A percentile compares a stretch with the other conserved stretches of the same genome.
These are phyloP conservation scores for Smittia sp. DNA, from an alignment of 2,888 invertebrate genomes.

Conservation along the genomic window DNA sequence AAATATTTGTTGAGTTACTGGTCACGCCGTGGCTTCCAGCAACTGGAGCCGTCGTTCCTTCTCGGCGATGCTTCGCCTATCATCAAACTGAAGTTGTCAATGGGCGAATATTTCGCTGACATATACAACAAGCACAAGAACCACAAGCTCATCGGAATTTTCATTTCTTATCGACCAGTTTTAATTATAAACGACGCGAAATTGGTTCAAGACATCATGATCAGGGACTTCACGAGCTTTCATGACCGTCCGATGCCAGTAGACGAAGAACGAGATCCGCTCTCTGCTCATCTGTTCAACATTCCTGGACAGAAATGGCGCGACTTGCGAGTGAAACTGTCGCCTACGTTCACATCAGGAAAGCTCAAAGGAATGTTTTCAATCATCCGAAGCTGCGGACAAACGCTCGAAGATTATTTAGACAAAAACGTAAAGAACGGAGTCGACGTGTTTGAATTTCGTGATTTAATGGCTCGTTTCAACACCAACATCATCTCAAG, in stretches of 20 bases:
- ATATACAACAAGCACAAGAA: constrained; percentile 52
- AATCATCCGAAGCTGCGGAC: constrained; percentile 56
- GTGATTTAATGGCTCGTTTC: constrained; percentile 53
- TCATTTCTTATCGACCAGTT: constrained; percentile 58
- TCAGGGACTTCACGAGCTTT: constrained; percentile 60
- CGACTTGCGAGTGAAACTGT: constrained; percentile 58
- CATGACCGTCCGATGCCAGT: constrained; percentile 57
- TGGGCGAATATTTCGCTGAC: constrained; percentile 59
- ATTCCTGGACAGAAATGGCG: constrained; percentile 60
- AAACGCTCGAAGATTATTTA: constrained; percentile 54
- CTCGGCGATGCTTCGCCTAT: constrained; percentile 60
- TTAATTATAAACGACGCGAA: constrained; percentile 59
- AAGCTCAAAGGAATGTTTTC: constrained; percentile 61
- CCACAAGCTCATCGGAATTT: constrained; percentile 55
- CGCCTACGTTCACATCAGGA: constrained; percentile 61
- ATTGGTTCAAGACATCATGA: constrained; percentile 58
- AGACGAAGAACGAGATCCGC: constrained; percentile 58
- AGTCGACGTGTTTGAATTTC: constrained; percentile 49
- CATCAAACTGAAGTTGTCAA: constrained; percentile 56
- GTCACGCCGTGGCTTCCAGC: constrained; percentile 56
- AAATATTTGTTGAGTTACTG: constrained; percentile 50
- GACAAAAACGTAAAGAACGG: constrained; percentile 47
- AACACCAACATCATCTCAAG: constrained; percentile 56
- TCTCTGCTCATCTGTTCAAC: constrained; percentile 59
- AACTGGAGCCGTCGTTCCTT: constrained; percentile 57